Evolutionary conservation across 2,888 invertebrate species (phyloP).

Genomic region (Cosmia trapezina): DNA sequence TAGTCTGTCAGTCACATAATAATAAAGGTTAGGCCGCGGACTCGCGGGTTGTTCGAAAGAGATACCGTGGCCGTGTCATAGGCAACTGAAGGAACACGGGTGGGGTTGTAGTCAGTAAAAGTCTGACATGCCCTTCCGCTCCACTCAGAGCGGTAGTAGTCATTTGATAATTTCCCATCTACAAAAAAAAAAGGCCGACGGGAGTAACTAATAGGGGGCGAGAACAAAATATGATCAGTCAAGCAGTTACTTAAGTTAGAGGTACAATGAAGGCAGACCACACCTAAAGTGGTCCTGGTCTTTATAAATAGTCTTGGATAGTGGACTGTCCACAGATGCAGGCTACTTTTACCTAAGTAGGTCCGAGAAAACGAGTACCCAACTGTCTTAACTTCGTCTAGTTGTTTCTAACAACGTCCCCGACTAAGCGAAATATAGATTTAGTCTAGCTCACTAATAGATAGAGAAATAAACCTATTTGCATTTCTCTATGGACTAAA

Average conservation of each 20-base stretch:
- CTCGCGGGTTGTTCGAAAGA: too few species aligned
- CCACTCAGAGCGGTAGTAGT: too few species aligned
- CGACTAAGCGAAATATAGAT: constrained; percentile 12
- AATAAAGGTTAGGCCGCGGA: too few species aligned
- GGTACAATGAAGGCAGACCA: background rate
- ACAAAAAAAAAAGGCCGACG: too few species aligned
- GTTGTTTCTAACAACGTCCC: constrained; percentile 6
- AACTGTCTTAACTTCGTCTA: constrained; percentile 26
- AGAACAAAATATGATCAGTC: background rate
- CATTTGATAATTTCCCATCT: too few species aligned
- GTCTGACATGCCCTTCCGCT: too few species aligned
- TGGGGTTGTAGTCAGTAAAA: too few species aligned
- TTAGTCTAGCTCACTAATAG: background rate
- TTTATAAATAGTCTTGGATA: constrained; percentile 15
- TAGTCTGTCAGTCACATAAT: too few species aligned
- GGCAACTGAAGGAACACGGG: too few species aligned
- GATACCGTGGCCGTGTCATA: too few species aligned
- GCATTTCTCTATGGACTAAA: background rate
- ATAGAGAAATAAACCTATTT: background rate
- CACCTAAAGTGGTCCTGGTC: background rate
- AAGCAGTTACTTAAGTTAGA: background rate
- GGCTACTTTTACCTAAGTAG: background rate
- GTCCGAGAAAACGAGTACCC: background rate
- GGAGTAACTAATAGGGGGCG: too few species aligned
- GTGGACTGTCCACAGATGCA: background rate